Conservation (phyloP, 2,888 invertebrate genomes). For the Rutpela maculata region DNA sequence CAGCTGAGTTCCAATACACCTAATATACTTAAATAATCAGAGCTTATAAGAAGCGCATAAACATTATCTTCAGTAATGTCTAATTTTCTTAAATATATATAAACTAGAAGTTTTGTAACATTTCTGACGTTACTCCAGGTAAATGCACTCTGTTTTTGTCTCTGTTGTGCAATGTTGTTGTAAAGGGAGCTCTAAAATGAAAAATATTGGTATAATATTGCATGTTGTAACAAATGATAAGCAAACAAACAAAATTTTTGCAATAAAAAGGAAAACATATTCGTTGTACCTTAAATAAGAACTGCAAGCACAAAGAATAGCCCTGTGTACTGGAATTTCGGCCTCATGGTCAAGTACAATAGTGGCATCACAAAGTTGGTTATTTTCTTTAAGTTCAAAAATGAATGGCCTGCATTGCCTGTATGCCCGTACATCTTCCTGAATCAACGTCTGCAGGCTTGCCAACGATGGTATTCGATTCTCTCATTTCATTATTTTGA, state of each 20-base stretch:
- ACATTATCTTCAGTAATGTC: conserved; percentile 87
- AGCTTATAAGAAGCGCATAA: conserved; percentile 86
- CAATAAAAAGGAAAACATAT: background rate
- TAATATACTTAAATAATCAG: conserved; percentile 91
- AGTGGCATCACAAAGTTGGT: conserved; percentile 91
- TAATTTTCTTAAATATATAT: conserved; percentile 88
- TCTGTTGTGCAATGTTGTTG: conserved; percentile 85
- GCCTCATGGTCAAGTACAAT: conserved; percentile 88
- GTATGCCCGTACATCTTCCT: conserved; percentile 86
- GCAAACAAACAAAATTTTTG: conserved; percentile 1
- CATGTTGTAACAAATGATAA: background rate
- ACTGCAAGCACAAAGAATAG: conserved; percentile 91
- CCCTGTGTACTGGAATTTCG: conserved; percentile 89
- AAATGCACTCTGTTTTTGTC: conserved; percentile 82
- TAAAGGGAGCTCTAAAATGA: conserved; percentile 84
- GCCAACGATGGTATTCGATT: conserved; percentile 62
- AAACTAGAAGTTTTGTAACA: conserved; percentile 88
- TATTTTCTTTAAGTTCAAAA: conserved; percentile 88
- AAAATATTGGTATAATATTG: background rate
- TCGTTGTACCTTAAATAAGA: conserved; percentile 88
- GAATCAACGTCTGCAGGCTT: conserved; percentile 68
- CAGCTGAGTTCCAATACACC: conserved; percentile 89
- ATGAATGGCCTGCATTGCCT: conserved; percentile 90
- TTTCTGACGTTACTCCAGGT: conserved; percentile 85
- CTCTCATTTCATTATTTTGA: conserved; percentile 68